Conservation (phyloP, 2,888 invertebrate species). For the Craniophora ligustri region DNA sequence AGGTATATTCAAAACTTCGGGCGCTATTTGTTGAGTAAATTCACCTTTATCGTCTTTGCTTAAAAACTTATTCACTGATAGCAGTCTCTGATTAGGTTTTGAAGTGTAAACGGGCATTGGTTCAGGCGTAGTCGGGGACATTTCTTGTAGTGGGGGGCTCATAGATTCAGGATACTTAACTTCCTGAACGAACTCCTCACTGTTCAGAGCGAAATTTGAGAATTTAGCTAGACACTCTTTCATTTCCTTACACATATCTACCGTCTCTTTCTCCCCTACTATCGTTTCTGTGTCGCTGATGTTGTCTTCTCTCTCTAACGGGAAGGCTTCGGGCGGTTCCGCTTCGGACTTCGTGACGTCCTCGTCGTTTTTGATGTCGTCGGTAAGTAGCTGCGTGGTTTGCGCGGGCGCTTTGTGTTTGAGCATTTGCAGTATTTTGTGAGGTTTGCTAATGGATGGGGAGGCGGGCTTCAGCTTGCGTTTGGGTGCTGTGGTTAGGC, state of each 20-base stretch:
- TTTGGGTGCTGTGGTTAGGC: conserved; percentile 70
- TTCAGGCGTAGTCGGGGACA: conserved; percentile 78
- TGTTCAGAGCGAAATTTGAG: conserved; percentile 74
- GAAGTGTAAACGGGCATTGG: conserved; percentile 73
- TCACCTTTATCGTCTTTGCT: conserved; percentile 62
- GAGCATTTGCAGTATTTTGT: conserved; percentile 77
- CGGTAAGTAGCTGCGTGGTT: conserved; percentile 54
- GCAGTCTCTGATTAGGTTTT: conserved; percentile 72
- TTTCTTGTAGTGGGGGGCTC: conserved; percentile 82
- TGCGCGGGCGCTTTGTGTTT: conserved; percentile 71
- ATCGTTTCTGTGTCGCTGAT: conserved; percentile 73
- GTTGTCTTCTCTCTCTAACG: conserved; percentile 73
- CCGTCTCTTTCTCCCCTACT: conserved; percentile 61
- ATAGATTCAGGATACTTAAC: conserved; percentile 77
- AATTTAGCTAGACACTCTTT: conserved; percentile 81
- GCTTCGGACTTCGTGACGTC: conserved; percentile 62
- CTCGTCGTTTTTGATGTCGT: conserved; percentile 61
- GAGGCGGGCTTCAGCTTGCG: conserved; percentile 73
- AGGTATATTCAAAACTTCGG: conserved; percentile 69
- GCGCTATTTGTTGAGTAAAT: conserved; percentile 55
- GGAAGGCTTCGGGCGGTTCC: conserved; percentile 79
- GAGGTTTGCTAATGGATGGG: conserved; percentile 66
- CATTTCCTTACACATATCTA: conserved; percentile 70
- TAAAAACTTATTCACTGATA: conserved; percentile 74
- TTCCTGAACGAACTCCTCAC: conserved; percentile 25